Base-by-base conservation (phyloP, 2,888 invertebrate species). In the Coelinius sp. region DNA sequence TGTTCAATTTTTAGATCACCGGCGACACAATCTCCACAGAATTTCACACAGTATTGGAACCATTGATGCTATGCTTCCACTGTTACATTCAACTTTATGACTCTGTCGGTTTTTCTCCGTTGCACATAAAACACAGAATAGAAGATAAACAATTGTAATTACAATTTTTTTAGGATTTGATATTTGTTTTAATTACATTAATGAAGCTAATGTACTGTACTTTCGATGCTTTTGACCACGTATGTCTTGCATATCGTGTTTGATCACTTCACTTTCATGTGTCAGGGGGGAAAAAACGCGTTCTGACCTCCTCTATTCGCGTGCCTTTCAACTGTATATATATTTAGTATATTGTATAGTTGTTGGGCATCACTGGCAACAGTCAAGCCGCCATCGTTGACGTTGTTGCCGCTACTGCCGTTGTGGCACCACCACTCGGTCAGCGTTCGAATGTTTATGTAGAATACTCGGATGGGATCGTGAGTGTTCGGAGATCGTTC, bases 161-260 rank as follows among this genome's bases (percentile, higher is more conserved):
- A n/a, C n/a, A n/a, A n/a, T n/a, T n/a, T n/a, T n/a, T n/a, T n/a
- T n/a, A n/a, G n/a, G n/a, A n/a, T n/a, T n/a, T n/a, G n/a, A n/a
- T n/a, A n/a, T n/a, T n/a, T n/a, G n/a, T n/a, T n/a, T n/a, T n/a
- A n/a, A n/a, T 22, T 49, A 6, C 46, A 49, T 17, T 4, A 17
- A 20, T 49, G 25, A 53, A 25, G 8, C 75, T 76, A 81, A 79
- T 77, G 75, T 76, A 77, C 76, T 67, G 74, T 73, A 76, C 77
- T 76, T 71, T 70, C 73, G 73, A 70, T 74, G 71, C 72, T 67
- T 78, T 75, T 73, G 75, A 76, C 74, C 77, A 78, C 73, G 72
- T 78, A 76, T 76, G 74, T 76, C 73, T 69, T 10, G 53, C 53
- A 53, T 53, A 53, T 53, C 53, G 53, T 25, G 24, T 53, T 6